A percentile compares a stretch with the other conserved stretches of the same genome.
Evolutionary conservation across 2,113 vertebrate genomes (phyloP).

Genomic region (Petroica traversi): DNA sequence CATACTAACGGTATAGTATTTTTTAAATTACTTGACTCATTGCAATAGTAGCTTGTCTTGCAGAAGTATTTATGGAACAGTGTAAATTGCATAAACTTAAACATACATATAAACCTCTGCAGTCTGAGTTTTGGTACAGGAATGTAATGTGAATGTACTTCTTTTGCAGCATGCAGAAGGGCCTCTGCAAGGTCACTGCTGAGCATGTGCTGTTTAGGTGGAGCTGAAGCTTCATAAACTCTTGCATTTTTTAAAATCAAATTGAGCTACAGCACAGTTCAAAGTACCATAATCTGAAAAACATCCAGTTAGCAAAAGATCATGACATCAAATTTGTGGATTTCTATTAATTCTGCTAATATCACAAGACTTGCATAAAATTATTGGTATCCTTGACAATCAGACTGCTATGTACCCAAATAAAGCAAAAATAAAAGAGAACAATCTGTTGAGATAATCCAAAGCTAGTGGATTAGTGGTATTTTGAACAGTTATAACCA

Average conservation of each 20-base stretch:
- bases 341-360: background rate
- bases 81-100: background rate
- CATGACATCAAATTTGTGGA: background rate
- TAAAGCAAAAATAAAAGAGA: background rate
- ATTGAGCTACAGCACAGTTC: background rate
- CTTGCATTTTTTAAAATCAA: background rate
- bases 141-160: background rate
- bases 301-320: background rate
- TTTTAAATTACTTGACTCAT: background rate
- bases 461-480: background rate
- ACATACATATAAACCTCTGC: background rate
- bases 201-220: background rate
- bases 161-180: accelerated
- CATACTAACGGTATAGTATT: conserved; percentile 63
- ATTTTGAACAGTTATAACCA: background rate
- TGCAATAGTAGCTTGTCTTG: background rate
- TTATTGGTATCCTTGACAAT: background rate
- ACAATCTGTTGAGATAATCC: background rate
- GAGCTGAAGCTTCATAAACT: background rate
- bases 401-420: background rate
- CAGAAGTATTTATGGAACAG: background rate
- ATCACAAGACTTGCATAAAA: background rate
- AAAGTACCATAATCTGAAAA: background rate
- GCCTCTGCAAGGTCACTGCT: background rate
- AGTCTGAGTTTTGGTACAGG: background rate